Evolutionary conservation across 2,113 vertebrate genomes (phyloP), one percentile per base, ranked within the genome.

Genomic region (Campylorhamphus procurvoides): DNA sequence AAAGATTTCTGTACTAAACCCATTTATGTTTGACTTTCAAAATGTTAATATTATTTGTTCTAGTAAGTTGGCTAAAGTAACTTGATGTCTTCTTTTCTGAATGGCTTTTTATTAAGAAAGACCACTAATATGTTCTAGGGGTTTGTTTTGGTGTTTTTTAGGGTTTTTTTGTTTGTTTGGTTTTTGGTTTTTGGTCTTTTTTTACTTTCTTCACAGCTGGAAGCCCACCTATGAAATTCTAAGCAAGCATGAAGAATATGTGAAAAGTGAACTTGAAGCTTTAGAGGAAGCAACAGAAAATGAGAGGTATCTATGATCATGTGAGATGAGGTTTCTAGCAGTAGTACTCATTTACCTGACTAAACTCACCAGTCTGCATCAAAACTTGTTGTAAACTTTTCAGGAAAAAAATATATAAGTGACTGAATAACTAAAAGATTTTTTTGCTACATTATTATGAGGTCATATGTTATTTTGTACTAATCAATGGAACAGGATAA

Each of bases 221-320:
- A 98, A 97, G 74, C 95, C 97, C 84, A 97, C 97, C 6, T 97
- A 84, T 91, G 84, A 75, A 90, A 77, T 98, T 95, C 97, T 98
- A 84, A 94, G 62, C 93, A 97, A 97, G 63, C 98, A 98, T 88
- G 98, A 98, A 98, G 93, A 97, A 68, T 97, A 96, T 91, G 89
- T 98, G 86, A 91, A 97, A 90, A 96, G 91, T 15, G 97, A 97
- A 73, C 72, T 98, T 42, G 75, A 95, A 88, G 20, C 59, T 95
- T 91, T 86, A 68, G 94, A 96, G 93, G 97, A 98, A 96, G 50
- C 78, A 84, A 50, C 76, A 95, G 98, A 98, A 97, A 98, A 96
- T 91, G 98, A 98, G 94, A 98, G 97, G 98, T 98, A 98, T 40
- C 75, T 78, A 1, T 89, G 52, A 53, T 84, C 12, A 11, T 1